Evolutionary conservation across 1,140 invertebrate species (phyloP), one percentile per base, ranked within the genome.

Genomic region (Berghia stephanieae): DNA sequence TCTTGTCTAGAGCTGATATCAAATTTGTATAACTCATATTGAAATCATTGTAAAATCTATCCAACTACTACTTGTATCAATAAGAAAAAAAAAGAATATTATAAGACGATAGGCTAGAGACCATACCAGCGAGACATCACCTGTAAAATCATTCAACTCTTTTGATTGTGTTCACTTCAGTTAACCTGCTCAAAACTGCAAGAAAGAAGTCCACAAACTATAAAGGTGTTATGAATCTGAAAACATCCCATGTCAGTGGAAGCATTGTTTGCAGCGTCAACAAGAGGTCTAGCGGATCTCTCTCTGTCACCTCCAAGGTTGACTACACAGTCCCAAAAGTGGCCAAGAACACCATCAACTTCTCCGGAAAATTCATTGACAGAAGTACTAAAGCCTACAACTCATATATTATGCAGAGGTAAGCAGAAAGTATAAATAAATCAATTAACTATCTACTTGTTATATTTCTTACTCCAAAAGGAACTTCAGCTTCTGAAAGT

Each of bases 321-420:
- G 81, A 84, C 60, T 87, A 87, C 81, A 84, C 77, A 36, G 71
- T 85, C 36, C 75, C 71, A 4, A 79, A 80, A 44, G 43, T 72
- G 49, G 78, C 76, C 21, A 82, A 80, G 38, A 81, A 87, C 57
- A 80, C 70, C 8, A 73, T 84, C 18, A 78, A 68, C 18, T 52
- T 79, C 69, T 80, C 69, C 44, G 79, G 69, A 44, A 82, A 83
- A 66, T 52, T 84, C 27, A 81, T 75, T 18, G 79, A 81, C 43
- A 81, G 79, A 38, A 80, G 72, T 55, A 81, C 80, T 6, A 83
- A 81, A 31, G 79, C 68, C 49, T 75, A 76, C 42, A 82, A 80
- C 16, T 81, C 71, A 70, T 79, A 83, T 40, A 81, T 75, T 55
- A 31, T 83, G 6, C 79, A 70, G 16, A 79, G 80, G 85, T 87